Conservation (phyloP, 2,888 invertebrate species). For the Megalurothrips usitatus region DNA sequence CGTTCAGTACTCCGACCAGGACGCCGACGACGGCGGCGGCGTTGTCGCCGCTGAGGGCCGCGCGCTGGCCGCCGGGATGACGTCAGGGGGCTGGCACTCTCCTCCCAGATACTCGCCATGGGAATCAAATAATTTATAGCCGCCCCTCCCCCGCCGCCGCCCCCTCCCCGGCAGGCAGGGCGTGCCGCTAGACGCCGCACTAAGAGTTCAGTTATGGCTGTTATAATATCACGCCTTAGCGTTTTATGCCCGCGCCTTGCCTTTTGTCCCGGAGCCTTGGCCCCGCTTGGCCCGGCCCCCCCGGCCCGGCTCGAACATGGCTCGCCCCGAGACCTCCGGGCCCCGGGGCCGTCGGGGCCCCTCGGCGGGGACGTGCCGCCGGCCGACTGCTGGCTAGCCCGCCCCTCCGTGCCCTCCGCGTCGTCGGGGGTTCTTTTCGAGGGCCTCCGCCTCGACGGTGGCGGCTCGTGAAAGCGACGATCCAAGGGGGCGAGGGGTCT, state of each 20-base stretch:
- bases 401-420: too few species aligned
- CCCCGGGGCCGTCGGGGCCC: not conserved
- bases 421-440: too few species aligned
- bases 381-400: too few species aligned
- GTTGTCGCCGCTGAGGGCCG: too few species aligned
- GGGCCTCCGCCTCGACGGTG: too few species aligned
- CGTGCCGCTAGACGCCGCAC: constrained; percentile 12
- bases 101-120: not conserved
- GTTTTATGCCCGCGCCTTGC: constrained; percentile 20
- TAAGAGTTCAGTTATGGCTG: constrained; percentile 14
- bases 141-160: not conserved
- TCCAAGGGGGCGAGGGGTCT: too few species aligned
- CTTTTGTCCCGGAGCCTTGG: constrained; percentile 24
- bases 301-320: not conserved
- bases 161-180: not conserved
- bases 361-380: not conserved
- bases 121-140: constrained; percentile 18
- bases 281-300: not conserved
- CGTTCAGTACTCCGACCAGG: not conserved
- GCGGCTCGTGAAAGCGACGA: too few species aligned
- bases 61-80: not conserved
- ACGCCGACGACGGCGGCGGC: too few species aligned
- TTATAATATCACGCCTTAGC: constrained; percentile 26
- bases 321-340: not conserved
- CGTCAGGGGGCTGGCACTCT: not conserved